These are phyloP conservation scores for Perognathus longimembris DNA, from an alignment of 2,113 vertebrate genomes.

Conservation along the genomic window DNA sequence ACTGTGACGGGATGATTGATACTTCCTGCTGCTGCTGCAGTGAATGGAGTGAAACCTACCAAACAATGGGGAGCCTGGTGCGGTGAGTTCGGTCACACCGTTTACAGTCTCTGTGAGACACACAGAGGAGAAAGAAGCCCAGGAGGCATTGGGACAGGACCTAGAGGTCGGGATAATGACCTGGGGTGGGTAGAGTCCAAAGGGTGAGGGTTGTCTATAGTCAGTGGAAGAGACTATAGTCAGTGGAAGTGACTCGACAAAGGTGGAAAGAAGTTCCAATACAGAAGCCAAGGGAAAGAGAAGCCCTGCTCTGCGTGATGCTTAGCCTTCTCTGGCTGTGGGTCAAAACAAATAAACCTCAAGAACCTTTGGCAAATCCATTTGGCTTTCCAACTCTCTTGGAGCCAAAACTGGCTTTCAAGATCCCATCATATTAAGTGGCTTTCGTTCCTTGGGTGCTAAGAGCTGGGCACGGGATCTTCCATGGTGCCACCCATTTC, in stretches of 20 bases:
- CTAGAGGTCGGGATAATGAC: not conserved
- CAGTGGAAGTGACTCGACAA: not conserved
- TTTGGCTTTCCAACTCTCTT: slow-evolving; percentile 25
- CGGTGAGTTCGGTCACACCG: not conserved
- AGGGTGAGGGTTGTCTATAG: not conserved
- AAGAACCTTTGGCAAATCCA: slow-evolving; percentile 43
- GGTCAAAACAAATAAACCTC: slow-evolving; percentile 45
- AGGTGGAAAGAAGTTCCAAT: not conserved
- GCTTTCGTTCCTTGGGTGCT: slow-evolving; percentile 38
- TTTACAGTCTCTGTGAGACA: not conserved
- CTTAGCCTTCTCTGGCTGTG: slow-evolving; percentile 31
- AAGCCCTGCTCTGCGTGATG: not conserved
- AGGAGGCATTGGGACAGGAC: not conserved
- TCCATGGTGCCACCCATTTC: not conserved
- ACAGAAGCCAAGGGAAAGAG: slow-evolving; percentile 59
- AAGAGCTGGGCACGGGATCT: slow-evolving; percentile 18
- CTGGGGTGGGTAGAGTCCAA: no score
- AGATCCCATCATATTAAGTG: not conserved
- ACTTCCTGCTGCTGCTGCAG: not conserved
- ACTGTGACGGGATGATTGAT: fast-evolving
- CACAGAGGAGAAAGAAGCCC: not conserved
- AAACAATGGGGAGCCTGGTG: not conserved
- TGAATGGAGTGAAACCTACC: fast-evolving
- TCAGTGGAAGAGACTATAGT: not conserved
- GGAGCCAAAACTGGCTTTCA: slow-evolving; percentile 32